These are phyloP conservation scores for Gymnocheta viridis DNA, from an alignment of 2,888 invertebrate genomes.

Conservation along the genomic window DNA sequence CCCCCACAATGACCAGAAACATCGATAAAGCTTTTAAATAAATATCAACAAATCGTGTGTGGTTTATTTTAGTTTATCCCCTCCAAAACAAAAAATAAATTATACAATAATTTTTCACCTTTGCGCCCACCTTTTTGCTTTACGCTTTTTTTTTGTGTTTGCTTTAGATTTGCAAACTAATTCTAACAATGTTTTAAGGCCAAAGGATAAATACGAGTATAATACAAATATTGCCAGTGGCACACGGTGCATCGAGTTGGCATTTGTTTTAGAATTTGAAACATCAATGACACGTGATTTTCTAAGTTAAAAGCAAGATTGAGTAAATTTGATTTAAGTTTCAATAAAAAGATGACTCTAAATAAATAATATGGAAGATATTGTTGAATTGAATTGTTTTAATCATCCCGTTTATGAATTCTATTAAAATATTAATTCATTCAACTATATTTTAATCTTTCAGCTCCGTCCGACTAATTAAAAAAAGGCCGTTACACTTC, in stretches of 20 bases:
- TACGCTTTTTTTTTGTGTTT: too few species aligned
- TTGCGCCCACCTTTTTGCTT: slow-evolving; percentile 39
- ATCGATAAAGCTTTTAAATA: slow-evolving; percentile 65
- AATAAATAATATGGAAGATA: too few species aligned
- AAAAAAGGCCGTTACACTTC: too few species aligned
- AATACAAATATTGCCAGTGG: slow-evolving; percentile 50
- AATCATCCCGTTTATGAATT: too few species aligned
- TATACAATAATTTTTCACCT: slow-evolving; percentile 36
- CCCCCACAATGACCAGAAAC: slow-evolving; percentile 39
- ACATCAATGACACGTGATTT: not conserved
- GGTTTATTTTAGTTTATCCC: slow-evolving; percentile 44
- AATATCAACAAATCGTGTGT: slow-evolving; percentile 67
- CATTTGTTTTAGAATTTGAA: not conserved
- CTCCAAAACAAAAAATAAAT: not conserved
- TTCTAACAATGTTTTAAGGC: slow-evolving; percentile 45
- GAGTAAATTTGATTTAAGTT: too few species aligned
- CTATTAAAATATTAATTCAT: too few species aligned
- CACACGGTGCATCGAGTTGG: slow-evolving; percentile 37
- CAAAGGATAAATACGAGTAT: slow-evolving; percentile 39
- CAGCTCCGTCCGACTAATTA: too few species aligned
- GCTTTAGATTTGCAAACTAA: slow-evolving; percentile 21
- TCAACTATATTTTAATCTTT: too few species aligned
- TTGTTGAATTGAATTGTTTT: too few species aligned
- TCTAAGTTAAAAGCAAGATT: not conserved
- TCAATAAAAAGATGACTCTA: not conserved